Base-by-base conservation (phyloP, 1,140 invertebrate species). In the Adelges cooleyi region DNA sequence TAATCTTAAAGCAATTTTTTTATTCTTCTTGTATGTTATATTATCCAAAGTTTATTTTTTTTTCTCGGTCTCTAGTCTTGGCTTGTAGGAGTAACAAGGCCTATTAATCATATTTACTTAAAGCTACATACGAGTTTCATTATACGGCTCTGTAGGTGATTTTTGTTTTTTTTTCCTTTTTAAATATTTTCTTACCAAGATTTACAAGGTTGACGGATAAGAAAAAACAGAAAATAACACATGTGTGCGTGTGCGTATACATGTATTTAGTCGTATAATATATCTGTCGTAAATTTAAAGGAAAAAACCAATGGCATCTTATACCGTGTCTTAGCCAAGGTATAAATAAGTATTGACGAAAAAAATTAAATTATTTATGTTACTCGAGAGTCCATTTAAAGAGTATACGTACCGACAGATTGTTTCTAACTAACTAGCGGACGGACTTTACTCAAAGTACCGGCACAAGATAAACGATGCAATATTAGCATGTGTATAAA, bases 331-430 rank as follows among this genome's bases (percentile, higher is more conserved):
- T 59, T 59, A 59, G 53, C 38, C 53, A 36, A 59, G 53, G 53
- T 59, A 59, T 59, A 59, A 59, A 59, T 59, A 42, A 59, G 53
- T 59, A 59, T 59, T 40, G 53, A 59, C 53, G 44, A 59, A 59
- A 42, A 59, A 59, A 59, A 59, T 27, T 25, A 38, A 56, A 23
- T 59, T 59, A 59, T 59, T 59, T 59, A 59, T 59, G 53, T 44
- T 18, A 36, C 20, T 5, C 40, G n/a, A 59, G 40, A 59, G 23
- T 59, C 53, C 38, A 59, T 59, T 59, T 42, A 44, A 56, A 44
- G 36, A 2, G 9, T 44, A 25, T 44, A 59, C 17, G 23, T 59
- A n/a, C n/a, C n/a, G n/a, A n/a, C n/a, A 59, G 53, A 59, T 27
- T 18, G 23, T 59, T 59, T 44, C 9, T 42, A 56, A 59, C n/a